Conservation (phyloP, 2,888 invertebrate species). For the Antheraea yamamai region DNA sequence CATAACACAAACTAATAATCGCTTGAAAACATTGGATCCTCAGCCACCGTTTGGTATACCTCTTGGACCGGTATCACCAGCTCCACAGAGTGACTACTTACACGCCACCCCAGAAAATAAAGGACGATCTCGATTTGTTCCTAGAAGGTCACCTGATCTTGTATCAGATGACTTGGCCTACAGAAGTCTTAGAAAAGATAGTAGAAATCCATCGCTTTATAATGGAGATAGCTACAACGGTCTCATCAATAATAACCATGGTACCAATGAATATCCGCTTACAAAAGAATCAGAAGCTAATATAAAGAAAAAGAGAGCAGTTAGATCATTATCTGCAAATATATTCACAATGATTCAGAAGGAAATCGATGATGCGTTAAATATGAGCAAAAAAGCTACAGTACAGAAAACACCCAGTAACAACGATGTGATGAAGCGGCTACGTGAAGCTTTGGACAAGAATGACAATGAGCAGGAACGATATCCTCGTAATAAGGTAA, state of each 20-base stretch:
- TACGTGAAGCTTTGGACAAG: constrained; percentile 72
- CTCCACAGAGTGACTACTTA: constrained; percentile 91
- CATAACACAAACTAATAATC: constrained; percentile 89
- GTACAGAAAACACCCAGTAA: constrained; percentile 84
- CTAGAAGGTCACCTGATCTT: constrained; percentile 89
- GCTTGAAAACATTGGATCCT: constrained; percentile 87
- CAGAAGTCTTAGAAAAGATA: constrained; percentile 91
- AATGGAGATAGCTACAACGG: constrained; percentile 74
- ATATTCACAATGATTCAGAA: constrained; percentile 89
- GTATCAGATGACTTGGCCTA: constrained; percentile 94
- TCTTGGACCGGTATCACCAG: constrained; percentile 90
- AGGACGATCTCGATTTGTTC: constrained; percentile 83
- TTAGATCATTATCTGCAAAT: constrained; percentile 91
- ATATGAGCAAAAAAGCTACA: constrained; percentile 73
- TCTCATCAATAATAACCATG: constrained; percentile 74
- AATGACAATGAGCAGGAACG: constrained; percentile 71
- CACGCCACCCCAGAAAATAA: constrained; percentile 87
- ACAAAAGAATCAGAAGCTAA: constrained; percentile 67
- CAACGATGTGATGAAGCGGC: constrained; percentile 80
- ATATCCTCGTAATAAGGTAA: constrained; percentile 78
- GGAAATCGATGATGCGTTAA: constrained; percentile 83
- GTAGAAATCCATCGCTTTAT: constrained; percentile 79
- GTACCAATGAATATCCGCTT: constrained; percentile 59
- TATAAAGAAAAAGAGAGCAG: constrained; percentile 89
- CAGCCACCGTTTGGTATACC: constrained; percentile 97